Conservation (phyloP, 1,140 invertebrate species). For the Meloidogyne chitwoodi region DNA sequence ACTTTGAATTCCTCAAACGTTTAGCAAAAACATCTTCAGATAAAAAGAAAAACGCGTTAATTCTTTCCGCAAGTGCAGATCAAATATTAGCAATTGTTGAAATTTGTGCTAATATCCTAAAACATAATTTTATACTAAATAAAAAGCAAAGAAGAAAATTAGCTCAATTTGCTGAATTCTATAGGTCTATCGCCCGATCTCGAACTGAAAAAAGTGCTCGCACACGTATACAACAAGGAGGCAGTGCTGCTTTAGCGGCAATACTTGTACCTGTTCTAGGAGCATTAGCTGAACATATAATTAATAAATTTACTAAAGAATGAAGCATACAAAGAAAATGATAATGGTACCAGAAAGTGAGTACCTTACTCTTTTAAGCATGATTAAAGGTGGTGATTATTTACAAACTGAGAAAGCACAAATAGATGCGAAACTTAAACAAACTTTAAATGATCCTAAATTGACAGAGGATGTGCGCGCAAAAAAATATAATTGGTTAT, state of each 20-base stretch:
- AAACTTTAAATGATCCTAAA: background rate
- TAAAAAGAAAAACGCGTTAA: background rate
- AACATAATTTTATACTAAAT: background rate
- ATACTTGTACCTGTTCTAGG: background rate
- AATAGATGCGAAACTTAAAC: background rate
- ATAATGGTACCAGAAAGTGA: slow-evolving; percentile 10
- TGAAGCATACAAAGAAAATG: slow-evolving; percentile 22
- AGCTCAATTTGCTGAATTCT: background rate
- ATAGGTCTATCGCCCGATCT: background rate
- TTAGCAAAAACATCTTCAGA: too few relatives aligned
- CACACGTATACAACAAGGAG: background rate
- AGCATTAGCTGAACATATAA: background rate
- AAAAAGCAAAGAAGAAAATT: background rate
- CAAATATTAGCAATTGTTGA: slow-evolving; percentile 17
- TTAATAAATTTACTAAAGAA: background rate
- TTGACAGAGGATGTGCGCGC: too few relatives aligned
- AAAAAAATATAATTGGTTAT: background rate
- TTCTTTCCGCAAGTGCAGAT: background rate
- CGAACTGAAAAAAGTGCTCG: slow-evolving; percentile 14
- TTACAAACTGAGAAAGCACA: background rate
- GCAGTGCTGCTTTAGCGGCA: background rate
- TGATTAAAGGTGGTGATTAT: background rate
- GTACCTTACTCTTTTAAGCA: background rate
- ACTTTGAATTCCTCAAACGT: background rate
- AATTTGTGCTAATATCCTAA: slow-evolving; percentile 18